A percentile compares a stretch with the other conserved stretches of the same genome.
phyloP scores from a whole-genome alignment of 2,113 vertebrate genomes.

The Carollia perspicillata region DNA sequence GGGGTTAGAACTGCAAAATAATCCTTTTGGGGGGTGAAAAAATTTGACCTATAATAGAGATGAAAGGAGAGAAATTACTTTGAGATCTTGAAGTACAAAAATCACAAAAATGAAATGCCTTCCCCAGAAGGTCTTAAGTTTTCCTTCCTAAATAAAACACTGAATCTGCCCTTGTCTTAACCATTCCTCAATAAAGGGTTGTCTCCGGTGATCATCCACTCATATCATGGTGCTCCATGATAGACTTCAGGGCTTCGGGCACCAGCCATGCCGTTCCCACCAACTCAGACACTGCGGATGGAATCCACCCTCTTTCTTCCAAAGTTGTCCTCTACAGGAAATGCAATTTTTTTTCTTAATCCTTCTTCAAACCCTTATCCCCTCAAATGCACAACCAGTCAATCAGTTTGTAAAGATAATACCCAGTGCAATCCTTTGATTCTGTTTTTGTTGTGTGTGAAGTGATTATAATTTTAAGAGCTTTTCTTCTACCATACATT shows the following conservation, averaged over 20 bases:
- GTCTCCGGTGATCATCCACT: not conserved
- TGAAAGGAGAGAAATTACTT: not conserved
- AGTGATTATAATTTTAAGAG: not conserved
- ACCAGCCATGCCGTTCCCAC: rapidly evolving
- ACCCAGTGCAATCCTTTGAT: not conserved
- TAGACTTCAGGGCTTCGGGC: not conserved
- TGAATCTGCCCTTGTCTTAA: not conserved
- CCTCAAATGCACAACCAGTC: not conserved
- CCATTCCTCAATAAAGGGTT: not conserved
- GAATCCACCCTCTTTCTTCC: not conserved
- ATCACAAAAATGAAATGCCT: not conserved
- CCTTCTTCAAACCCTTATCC: not conserved
- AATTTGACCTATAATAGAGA: not conserved
- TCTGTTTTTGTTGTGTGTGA: not conserved
- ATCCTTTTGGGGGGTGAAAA: not conserved
- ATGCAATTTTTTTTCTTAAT: not conserved
- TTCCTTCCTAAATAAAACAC: not conserved
- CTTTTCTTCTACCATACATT: not conserved
- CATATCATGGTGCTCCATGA: rapidly evolving
- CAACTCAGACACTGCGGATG: not conserved
- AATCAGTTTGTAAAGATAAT: not conserved
- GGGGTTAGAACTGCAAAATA: not conserved
- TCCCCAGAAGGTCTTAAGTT: not conserved
- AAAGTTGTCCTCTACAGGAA: not conserved
- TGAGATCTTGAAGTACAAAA: not conserved